Evolutionary conservation across 2,888 invertebrate genomes (phyloP), one percentile per base, ranked within the genome.

Genomic region (Ophonus ardosiacus): DNA sequence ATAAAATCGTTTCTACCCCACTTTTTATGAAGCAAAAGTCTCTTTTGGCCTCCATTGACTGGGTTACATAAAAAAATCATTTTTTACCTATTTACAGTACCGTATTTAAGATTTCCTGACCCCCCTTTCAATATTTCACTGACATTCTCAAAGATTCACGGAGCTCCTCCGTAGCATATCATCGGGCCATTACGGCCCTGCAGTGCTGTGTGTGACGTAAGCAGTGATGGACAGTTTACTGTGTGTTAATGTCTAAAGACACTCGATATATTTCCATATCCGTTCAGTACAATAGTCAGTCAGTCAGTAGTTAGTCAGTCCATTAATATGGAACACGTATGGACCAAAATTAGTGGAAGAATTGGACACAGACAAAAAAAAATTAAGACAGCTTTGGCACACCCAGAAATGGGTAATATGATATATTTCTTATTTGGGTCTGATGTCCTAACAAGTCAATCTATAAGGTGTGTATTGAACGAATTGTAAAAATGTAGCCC

Each of bases 221-320:
- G 43, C 43, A 56, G 38, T 82, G 82, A 59, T 24, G 68, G 40
- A 63, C 59, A 38, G 43, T 61, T 7, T 13, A 0, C 17, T 56
- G 56, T 7, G 43, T 40, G 61, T 24, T 40, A 21, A 51, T 17
- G 43, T 38, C 31, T 61, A 56, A 59, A 68, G 57, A 56, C 31
- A 43, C 31, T 81, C 10, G 61, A 84, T 84, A 84, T 84, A 78
- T 51, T 84, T 63, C 78, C 84, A 84, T 84, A 84, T 84, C 84
- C 43, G 84, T 78, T 43, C 78, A 84, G 84, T 84, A 84, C 84
- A 78, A 84, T 84, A 84, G 84, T 76, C 68, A 68, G 51, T 57
- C 51, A 76, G 43, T 40, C 56, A 17, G 68, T 68, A 40, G 40
- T 6, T 74, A 74, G 51, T 51, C 2, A 68, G 15, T 15, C 38